phyloP scores from a whole-genome alignment of 2,113 vertebrate species.

The Sigmodon hispidus region DNA sequence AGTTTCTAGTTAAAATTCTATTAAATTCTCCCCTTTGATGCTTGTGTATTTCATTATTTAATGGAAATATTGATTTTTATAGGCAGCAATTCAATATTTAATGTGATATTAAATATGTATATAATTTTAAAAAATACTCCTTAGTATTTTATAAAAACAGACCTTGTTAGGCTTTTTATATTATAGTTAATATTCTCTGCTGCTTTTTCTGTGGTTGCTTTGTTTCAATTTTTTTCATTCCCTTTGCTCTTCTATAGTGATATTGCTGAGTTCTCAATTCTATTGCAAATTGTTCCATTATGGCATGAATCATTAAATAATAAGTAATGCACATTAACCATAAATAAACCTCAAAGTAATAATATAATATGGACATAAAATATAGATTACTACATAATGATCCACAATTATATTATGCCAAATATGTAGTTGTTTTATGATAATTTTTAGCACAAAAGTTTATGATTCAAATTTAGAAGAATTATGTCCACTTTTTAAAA shows the following conservation, averaged over 20 bases:
- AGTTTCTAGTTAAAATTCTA: constrained; percentile 33
- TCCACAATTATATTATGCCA: background rate
- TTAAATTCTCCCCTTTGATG: background rate
- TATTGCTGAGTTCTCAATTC: constrained; percentile 6
- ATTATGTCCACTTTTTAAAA: background rate
- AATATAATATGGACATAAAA: background rate
- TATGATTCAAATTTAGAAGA: background rate
- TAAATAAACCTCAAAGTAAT: constrained; percentile 3
- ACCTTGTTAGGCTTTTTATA: background rate
- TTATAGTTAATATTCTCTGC: background rate
- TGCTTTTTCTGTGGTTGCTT: background rate
- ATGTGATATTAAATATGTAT: constrained; percentile 24
- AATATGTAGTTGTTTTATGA: background rate
- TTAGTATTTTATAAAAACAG: background rate
- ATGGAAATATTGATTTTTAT: constrained; percentile 20
- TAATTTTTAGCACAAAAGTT: background rate
- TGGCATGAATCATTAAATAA: constrained; percentile 14
- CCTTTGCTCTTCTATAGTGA: background rate
- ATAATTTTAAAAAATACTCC: background rate
- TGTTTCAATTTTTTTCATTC: background rate
- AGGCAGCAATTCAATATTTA: constrained; percentile 31
- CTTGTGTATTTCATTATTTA: constrained; percentile 8
- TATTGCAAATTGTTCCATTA: constrained; percentile 6
- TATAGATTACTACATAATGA: background rate
- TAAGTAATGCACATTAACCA: background rate